Evolutionary conservation across 2,797 vertebrate genomes (phyloP), one percentile per base, ranked within the genome.

Genomic region (Epinephelus malabaricus): DNA sequence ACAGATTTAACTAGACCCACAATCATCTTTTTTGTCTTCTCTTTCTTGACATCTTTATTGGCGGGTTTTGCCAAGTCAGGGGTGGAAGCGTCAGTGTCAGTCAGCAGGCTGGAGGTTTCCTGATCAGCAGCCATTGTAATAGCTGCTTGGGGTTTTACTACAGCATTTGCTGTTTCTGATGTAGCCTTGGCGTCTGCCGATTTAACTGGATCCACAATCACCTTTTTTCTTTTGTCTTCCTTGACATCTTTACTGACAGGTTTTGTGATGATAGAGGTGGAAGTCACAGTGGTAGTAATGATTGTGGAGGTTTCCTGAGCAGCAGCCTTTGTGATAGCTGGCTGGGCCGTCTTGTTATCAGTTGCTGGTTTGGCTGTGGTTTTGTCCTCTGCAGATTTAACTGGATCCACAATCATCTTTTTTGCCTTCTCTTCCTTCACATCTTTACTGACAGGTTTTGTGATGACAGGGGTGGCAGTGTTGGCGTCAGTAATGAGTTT

Each of bases 1-100:
- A 56, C 21, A 58, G 54, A 51, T 51, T 72, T 73, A 50, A 70
- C 14, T 38, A 47, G n/a, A 64, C 84, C 69, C 38, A 62, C 45
- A 55, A 25, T n/a, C 11, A 25, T 19, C 14, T 81, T 81, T 54
- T 43, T 30, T n/a, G 38, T 53, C 6, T 15, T 54, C 25, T 69
- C 18, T 58, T 68, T 25, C 7, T 47, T 58, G 38, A 58, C 45
- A 54, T 60, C 58, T 23, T 61, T 45, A 5, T 40, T 38, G 47
- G 19, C 15, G 78, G 69, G 17, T 46, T 71, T 51, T 45, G 63
- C 66, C 21, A 43, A 72, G 47, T 21, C 14, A 51, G 73, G 15
- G 46, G 27, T 23, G 27, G 45, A n/a, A 40, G 38, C 21, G 23
- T 1, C 17, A 46, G 45, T 46, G 40, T 43, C 12, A 12, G 40